Base-by-base conservation (phyloP, 2,888 invertebrate genomes). In the Nephrocerus scutellatus region DNA sequence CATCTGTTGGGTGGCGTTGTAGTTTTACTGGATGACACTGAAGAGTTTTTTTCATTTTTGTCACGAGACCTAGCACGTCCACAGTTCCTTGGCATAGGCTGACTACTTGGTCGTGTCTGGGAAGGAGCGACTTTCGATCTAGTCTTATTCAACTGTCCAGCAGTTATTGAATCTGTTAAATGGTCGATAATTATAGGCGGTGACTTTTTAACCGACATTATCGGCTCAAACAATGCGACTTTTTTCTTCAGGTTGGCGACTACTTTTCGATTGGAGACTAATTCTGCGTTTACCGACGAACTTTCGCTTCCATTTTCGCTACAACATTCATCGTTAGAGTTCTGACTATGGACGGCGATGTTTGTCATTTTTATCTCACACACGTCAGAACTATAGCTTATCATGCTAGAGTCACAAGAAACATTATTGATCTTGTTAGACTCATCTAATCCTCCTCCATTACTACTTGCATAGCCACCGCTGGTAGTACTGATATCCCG, bases 271-370 rank as follows among this genome's bases (percentile, higher is more conserved):
- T 6, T 3, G 29, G 16, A 6, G 12, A 14, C 6, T 15, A 14
- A 8, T n/a, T 10, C 3, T 6, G n/a, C 16, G 33, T 33, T 76
- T 22, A 84, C 65, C 1, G 84, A 84, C 0, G 84, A 84, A 60
- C 84, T 85, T 57, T 86, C 86, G 50, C 85, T 85, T 31, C 85
- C 85, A 48, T 77, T 79, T 52, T 80, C 80, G 56, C 79, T 79
- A 34, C 77, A 77, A 26, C 60, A 62, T 32, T 68, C 68, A 26
- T 62, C 62, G 45, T 57, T 61, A 30, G 53, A 53, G 29, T n/a
- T n/a, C n/a, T n/a, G n/a, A n/a, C n/a, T n/a, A n/a, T n/a, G n/a
- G n/a, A n/a, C n/a, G n/a, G n/a, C n/a, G n/a, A n/a, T n/a, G n/a
- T n/a, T 35, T 12, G 42, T 36, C 30, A 48, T 37, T 37, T 44